phyloP scores from a whole-genome alignment of 2,888 invertebrate genomes.

The Azorinus chamasolen region DNA sequence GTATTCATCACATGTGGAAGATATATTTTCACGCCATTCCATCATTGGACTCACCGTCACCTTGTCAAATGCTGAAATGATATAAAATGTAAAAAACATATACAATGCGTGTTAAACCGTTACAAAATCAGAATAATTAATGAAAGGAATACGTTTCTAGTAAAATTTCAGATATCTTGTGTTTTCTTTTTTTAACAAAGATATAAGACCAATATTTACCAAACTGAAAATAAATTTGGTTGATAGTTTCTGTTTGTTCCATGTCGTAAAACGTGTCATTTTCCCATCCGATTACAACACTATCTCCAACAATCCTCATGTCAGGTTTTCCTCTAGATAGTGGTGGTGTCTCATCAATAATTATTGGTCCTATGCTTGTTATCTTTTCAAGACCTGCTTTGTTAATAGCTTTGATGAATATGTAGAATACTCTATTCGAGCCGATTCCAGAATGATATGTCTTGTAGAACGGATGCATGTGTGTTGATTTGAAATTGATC shows the following conservation, averaged over 20 bases:
- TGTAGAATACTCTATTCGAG: slow-evolving; percentile 44
- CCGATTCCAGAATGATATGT: slow-evolving; percentile 54
- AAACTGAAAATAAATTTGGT: slow-evolving; percentile 45
- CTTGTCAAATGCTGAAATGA: slow-evolving; percentile 1
- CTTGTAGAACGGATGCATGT: slow-evolving; percentile 18
- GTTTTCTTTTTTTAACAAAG: no score
- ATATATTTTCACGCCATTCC: slow-evolving; percentile 16
- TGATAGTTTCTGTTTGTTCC: slow-evolving; percentile 52
- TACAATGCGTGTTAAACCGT: background rate
- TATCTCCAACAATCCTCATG: slow-evolving; percentile 15
- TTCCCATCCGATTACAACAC: slow-evolving; percentile 48
- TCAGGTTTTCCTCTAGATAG: slow-evolving; percentile 11
- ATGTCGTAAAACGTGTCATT: slow-evolving; percentile 52
- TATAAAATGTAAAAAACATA: background rate
- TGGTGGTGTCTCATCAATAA: slow-evolving; percentile 70
- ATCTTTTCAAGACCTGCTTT: slow-evolving; percentile 53
- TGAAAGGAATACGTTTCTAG: background rate
- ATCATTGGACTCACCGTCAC: background rate
- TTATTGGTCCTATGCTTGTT: slow-evolving; percentile 54
- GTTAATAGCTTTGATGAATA: slow-evolving; percentile 58
- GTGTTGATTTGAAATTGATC: slow-evolving; percentile 15
- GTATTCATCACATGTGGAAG: background rate
- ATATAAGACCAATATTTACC: no score
- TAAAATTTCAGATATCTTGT: no score
- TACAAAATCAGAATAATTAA: background rate